Evolutionary conservation across 2,797 vertebrate species (phyloP).

Genomic region (Lacerta agilis): DNA sequence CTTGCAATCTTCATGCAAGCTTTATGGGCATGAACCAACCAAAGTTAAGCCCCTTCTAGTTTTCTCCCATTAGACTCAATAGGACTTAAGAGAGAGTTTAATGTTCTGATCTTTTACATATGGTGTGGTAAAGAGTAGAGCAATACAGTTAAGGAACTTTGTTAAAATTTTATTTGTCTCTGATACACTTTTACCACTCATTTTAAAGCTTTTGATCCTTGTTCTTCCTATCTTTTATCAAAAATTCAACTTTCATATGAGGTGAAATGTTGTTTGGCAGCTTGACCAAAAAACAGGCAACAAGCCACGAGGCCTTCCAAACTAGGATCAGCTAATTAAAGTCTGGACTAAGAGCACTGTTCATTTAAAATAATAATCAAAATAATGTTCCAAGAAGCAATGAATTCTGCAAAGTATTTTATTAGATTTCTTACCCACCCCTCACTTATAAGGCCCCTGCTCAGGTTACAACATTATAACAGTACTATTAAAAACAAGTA

Average conservation of each 20-base stretch:
- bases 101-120: constrained; percentile 17
- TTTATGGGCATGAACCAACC: background rate
- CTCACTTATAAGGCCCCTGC: no score
- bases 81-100: background rate
- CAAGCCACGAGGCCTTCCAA: background rate
- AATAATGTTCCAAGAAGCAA: background rate
- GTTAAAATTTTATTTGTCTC: background rate
- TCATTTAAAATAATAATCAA: background rate
- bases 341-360: background rate
- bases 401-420: background rate
- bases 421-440: no score
- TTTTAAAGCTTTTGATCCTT: background rate
- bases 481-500: no score
- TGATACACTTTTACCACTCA: constrained; percentile 14
- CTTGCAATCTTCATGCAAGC: background rate
- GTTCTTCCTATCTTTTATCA: background rate
- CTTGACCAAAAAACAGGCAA: background rate
- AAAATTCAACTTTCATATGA: constrained; percentile 11
- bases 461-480: no score
- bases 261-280: background rate
- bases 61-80: background rate
- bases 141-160: constrained; percentile 19
- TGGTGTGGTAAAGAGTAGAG: constrained; percentile 16
- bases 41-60: background rate
- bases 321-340: background rate